Evolutionary conservation across 2,888 invertebrate species (phyloP).

Genomic region (Orthosia gothica): DNA sequence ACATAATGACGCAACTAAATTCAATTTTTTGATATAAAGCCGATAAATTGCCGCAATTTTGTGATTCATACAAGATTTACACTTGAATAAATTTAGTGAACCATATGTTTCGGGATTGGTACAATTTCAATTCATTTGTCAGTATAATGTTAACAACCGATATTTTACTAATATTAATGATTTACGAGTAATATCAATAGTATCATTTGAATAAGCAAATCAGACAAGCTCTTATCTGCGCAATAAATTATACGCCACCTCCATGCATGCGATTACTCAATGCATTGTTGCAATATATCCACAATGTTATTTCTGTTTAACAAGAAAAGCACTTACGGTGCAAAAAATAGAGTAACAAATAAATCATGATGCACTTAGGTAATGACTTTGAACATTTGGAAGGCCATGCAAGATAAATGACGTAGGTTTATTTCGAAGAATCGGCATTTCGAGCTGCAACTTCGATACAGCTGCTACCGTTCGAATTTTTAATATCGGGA

Average conservation of each 20-base stretch:
- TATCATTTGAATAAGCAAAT: conserved; percentile 56
- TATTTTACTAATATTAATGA: conserved; percentile 51
- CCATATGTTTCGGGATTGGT: conserved; percentile 21
- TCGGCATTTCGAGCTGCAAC: conserved; percentile 2
- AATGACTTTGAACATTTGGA: conserved; percentile 40
- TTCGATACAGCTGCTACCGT: conserved; percentile 20
- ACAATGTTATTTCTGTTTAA: conserved; percentile 42
- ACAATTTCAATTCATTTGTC: conserved; percentile 41
- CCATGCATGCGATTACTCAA: conserved; percentile 45
- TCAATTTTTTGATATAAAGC: conserved; percentile 5
- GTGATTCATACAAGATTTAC: conserved; percentile 25
- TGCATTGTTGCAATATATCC: conserved; percentile 59
- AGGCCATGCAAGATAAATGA: conserved; percentile 8
- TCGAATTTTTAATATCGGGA: not conserved
- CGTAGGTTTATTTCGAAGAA: conserved; percentile 15
- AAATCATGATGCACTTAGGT: conserved; percentile 48
- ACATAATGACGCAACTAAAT: conserved; percentile 3
- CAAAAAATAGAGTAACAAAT: conserved; percentile 45
- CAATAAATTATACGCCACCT: conserved; percentile 53
- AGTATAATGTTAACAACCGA: conserved; percentile 39
- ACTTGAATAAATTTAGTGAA: conserved; percentile 11
- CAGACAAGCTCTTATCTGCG: conserved; percentile 61
- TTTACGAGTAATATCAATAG: conserved; percentile 51
- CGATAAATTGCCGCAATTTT: conserved; percentile 19
- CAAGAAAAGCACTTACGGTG: conserved; percentile 41